Percentiles rank a stretch among this genome's conserved stretches.
These are phyloP conservation scores for Nowickia ferox DNA, from an alignment of 2,888 invertebrate species.

Conservation along the genomic window DNA sequence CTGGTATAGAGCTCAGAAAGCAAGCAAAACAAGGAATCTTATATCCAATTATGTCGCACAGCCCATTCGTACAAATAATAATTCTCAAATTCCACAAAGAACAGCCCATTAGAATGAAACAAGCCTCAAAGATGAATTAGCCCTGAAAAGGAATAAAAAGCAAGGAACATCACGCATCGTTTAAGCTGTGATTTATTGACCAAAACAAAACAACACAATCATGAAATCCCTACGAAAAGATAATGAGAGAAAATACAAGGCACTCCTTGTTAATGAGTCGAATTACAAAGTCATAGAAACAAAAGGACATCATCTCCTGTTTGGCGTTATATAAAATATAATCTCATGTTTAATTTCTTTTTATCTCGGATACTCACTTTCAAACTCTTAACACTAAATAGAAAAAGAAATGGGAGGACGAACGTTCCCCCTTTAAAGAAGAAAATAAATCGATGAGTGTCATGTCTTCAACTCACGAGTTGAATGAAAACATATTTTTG, in stretches of 20 bases:
- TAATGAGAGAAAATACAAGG: slow-evolving; percentile 54
- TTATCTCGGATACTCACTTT: neutral
- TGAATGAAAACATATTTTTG: neutral
- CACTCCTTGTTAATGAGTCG: slow-evolving; percentile 80
- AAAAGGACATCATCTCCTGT: neutral
- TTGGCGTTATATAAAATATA: neutral
- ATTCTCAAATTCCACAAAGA: neutral
- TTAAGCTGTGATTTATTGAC: slow-evolving; percentile 81
- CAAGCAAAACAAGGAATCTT: neutral
- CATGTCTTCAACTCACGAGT: neutral
- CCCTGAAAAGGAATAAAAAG: neutral
- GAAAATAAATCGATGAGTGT: neutral
- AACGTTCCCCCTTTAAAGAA: neutral
- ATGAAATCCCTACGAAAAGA: slow-evolving; percentile 52
- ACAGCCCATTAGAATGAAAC: slow-evolving; percentile 13
- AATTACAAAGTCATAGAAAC: slow-evolving; percentile 61
- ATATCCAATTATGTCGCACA: slow-evolving; percentile 40
- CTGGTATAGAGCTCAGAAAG: slow-evolving; percentile 1
- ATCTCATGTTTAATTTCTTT: neutral
- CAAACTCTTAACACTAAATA: neutral
- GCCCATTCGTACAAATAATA: slow-evolving; percentile 13
- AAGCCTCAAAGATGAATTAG: slow-evolving; percentile 25
- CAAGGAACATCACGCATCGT: slow-evolving; percentile 77
- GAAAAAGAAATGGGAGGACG: neutral
- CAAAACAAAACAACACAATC: slow-evolving; percentile 67